Conservation (phyloP, 2,888 invertebrate species). For the Colletes collaris region DNA sequence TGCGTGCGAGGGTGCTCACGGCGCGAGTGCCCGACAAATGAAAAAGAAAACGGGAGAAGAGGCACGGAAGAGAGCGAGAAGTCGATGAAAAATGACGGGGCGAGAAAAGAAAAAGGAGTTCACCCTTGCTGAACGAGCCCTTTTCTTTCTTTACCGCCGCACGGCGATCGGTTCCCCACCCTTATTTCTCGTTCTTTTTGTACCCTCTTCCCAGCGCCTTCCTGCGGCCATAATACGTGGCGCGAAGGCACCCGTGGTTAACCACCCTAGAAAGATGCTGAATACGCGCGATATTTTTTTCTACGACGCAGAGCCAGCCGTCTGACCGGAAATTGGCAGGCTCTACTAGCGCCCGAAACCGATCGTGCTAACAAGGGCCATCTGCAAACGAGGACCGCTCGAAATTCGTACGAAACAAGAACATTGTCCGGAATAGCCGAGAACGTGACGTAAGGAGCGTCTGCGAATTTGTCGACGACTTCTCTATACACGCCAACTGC, state of each 20-base stretch:
- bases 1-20: constrained; percentile 36
- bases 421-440: too few species aligned
- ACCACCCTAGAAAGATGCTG: constrained; percentile 64
- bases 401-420: neutral
- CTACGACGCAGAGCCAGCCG: constrained; percentile 25
- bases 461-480: too few species aligned
- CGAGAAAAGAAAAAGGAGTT: constrained; percentile 31
- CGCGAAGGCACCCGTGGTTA: constrained; percentile 40
- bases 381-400: neutral
- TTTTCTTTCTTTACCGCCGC: constrained; percentile 21
- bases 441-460: too few species aligned
- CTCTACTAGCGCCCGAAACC: constrained; percentile 43
- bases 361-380: constrained; percentile 13
- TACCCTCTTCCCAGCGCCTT: neutral
- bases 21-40: neutral
- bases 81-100: constrained; percentile 30
- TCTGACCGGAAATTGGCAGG: constrained; percentile 59
- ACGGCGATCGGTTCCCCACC: constrained; percentile 28
- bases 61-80: constrained; percentile 2
- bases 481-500: too few species aligned
- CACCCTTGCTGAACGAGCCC: constrained; percentile 44
- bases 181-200: constrained; percentile 2
- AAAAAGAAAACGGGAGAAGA: constrained; percentile 10
- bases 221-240: constrained; percentile 26
- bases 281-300: constrained; percentile 64